phyloP scores from a whole-genome alignment of 2,113 vertebrate genomes.

The Lagopus muta region DNA sequence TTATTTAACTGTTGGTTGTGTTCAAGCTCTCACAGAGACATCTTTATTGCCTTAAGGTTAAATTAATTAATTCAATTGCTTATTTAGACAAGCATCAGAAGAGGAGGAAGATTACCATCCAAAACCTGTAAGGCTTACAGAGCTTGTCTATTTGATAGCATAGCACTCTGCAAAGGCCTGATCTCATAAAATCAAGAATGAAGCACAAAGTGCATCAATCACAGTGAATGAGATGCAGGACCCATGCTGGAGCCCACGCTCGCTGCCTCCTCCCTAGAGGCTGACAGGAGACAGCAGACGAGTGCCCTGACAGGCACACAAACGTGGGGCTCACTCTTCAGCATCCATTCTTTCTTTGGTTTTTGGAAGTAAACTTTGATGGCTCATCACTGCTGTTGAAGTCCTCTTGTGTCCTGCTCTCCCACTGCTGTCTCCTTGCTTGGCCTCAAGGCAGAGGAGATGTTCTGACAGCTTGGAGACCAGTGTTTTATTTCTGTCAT shows the following conservation, averaged over 20 bases:
- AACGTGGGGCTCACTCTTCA: rapidly evolving
- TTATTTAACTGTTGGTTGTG: neutral
- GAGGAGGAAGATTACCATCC: neutral
- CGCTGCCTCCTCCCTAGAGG: neutral
- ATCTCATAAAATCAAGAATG: neutral
- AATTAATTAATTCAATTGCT: neutral
- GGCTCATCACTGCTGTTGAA: neutral
- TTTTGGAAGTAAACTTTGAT: neutral
- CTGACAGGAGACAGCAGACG: neutral
- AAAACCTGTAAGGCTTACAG: neutral
- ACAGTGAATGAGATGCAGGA: neutral
- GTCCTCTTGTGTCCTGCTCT: neutral
- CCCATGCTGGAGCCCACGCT: neutral
- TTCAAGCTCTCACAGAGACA: neutral
- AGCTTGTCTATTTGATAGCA: neutral
- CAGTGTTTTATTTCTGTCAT: conserved; percentile 12
- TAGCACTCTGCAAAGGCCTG: neutral
- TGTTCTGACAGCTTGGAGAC: conserved; percentile 1
- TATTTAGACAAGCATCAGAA: neutral
- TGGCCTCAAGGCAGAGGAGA: neutral
- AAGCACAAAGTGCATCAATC: neutral
- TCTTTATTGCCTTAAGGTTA: neutral
- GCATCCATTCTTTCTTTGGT: neutral
- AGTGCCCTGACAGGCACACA: neutral
- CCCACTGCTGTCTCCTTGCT: neutral